Evolutionary conservation across 2,888 invertebrate genomes (phyloP), one percentile per base, ranked within the genome.

Genomic region (Lycaena phlaeas): DNA sequence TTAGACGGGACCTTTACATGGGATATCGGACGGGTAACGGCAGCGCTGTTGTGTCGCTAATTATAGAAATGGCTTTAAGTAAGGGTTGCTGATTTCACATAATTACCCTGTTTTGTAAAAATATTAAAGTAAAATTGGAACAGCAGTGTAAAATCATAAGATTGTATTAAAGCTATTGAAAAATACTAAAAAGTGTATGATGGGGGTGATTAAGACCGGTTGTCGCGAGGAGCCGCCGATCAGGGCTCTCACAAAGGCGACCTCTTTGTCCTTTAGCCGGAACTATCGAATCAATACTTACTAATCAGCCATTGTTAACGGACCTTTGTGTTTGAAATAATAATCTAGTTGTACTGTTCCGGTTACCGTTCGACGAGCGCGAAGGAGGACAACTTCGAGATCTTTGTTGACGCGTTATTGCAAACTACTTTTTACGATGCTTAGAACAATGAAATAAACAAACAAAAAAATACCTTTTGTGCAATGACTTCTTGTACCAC

Each of bases 401-500:
- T 11, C 17, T 9, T 10, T 15, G 5, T 4, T 10, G 27, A 12
- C 10, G 15, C 11, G 4, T 10, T 10, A 10, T 15, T 14, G 17
- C 30, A 4, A 15, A 56, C 55, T 60, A 53, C 60, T 62, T 63
- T 54, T 68, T 56, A 45, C 55, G 54, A 56, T 52, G 48, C 50
- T 51, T 45, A 64, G 71, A 76, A 73, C 72, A 78, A 70, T 57
- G 58, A 52, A 56, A 57, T 66, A 71, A 45, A 77, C 79, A 81
- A 81, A 77, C 76, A 71, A 76, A 74, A 74, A 75, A 72, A n/a
- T n/a, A 71, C 64, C 72, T 71, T 67, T 79, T 76, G 71, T 78
- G 60, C 61, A 69, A 65, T 55, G 57, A 60, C 59, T 64, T 70
- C 62, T 70, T 68, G 64, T 62, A 64, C n/a, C 62, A 68, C 69